Evolutionary conservation across 2,888 invertebrate genomes (phyloP), one percentile per base, ranked within the genome.

Genomic region (Euzophera pinguis): DNA sequence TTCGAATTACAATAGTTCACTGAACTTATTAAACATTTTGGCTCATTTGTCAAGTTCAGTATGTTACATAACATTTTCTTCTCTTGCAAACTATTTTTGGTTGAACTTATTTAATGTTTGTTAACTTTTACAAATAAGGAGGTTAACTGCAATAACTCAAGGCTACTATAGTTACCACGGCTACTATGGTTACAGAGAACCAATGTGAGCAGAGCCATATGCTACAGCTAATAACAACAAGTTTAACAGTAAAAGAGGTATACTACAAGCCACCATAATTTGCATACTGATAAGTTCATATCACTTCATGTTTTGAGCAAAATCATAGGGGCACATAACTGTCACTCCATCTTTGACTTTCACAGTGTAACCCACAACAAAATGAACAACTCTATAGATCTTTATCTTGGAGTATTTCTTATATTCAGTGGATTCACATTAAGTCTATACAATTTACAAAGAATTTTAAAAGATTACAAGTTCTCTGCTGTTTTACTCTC

Each of bases 321-420:
- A 73, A 68, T 50, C 50, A 87, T 85, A 65, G 71, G 86, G 87
- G 86, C 70, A 56, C 50, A 32, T 57, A 53, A 53, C 58, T 54
- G 54, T 35, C 72, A 77, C 61, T 75, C 52, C 29, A 42, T 41
- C 51, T 34, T 17, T 29, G 56, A 57, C 63, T 53, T 34, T 57
- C 51, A 47, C 41, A 41, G 16, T 22, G 22, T 22, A 35, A 53
- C 53, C 53, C 45, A 61, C 53, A 55, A 52, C 62, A 78, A 64
- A 64, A 87, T 88, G 87, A 68, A 73, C 1, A 67, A 70, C 49
- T 66, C 75, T 1, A 62, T 72, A 2, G 89, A 90, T 55, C 64
- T 87, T 39, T 84, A 82, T 54, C 67, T 90, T 8, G 89, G 90
- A 32, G 60, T 71, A 12, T 85, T 88, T 57, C 66, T 90, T 13